A percentile compares a stretch with the other conserved stretches of the same genome.
Conservation (phyloP, 2,797 vertebrate genomes). For the Euthynnus affinis region DNA sequence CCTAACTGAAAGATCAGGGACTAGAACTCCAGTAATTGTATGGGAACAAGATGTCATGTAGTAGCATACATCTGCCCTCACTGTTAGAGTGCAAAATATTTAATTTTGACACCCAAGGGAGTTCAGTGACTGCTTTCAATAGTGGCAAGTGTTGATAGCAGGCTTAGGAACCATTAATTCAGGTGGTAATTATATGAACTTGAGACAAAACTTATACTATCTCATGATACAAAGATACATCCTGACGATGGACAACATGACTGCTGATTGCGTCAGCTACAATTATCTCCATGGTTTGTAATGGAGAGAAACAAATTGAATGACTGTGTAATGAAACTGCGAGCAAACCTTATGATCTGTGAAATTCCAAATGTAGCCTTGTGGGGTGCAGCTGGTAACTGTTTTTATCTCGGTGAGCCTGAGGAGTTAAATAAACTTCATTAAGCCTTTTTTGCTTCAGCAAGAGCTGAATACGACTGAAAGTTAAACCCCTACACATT, state of each 20-base stretch:
- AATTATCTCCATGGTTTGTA: constrained; percentile 61
- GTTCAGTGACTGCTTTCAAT: constrained; percentile 38
- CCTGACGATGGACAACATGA: constrained; percentile 42
- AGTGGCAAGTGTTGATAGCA: constrained; percentile 25
- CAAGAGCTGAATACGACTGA: constrained; percentile 66
- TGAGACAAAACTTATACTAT: constrained; percentile 38
- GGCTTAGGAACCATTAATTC: constrained; percentile 39
- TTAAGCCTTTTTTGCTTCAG: constrained; percentile 76
- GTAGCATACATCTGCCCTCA: constrained; percentile 15
- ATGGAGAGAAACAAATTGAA: constrained; percentile 71
- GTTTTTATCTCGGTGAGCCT: constrained; percentile 89
- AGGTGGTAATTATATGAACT: constrained; percentile 50
- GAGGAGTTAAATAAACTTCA: constrained; percentile 87
- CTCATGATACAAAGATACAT: constrained; percentile 16
- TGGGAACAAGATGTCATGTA: constrained; percentile 36
- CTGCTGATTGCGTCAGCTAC: constrained; percentile 56
- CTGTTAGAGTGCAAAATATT: constrained; percentile 43
- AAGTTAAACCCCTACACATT: constrained; percentile 51
- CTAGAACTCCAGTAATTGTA: constrained; percentile 49
- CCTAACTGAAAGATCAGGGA: constrained; percentile 33
- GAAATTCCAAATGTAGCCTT: constrained; percentile 76
- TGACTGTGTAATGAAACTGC: constrained; percentile 69
- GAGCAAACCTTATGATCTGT: constrained; percentile 77
- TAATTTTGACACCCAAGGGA: constrained; percentile 48
- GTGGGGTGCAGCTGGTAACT: constrained; percentile 87